Conservation (phyloP, 1,140 invertebrate species). For the Drosophila serrata region DNA sequence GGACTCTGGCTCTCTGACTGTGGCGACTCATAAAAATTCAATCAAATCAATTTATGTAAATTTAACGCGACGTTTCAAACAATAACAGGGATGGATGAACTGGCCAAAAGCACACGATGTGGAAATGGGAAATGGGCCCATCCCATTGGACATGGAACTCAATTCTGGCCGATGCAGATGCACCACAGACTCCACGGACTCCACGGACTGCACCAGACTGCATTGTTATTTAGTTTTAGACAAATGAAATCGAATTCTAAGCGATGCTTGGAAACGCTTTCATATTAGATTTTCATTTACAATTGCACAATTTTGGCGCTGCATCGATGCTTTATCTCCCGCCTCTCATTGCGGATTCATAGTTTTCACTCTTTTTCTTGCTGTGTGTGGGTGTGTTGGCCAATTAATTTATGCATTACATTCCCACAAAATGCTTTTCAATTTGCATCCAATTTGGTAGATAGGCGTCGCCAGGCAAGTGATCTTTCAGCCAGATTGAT, state of each 20-base stretch:
- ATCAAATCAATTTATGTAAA: constrained; percentile 85
- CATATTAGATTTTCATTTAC: constrained; percentile 71
- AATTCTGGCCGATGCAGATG: constrained; percentile 33
- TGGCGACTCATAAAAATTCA: constrained; percentile 79
- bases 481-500: constrained; percentile 42
- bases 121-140: not conserved
- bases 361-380: constrained; percentile 54
- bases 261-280: constrained; percentile 39
- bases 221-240: constrained; percentile 81
- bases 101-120: not conserved
- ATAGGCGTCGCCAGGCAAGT: constrained; percentile 20
- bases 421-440: constrained; percentile 54
- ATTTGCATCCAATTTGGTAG: constrained; percentile 67
- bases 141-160: constrained; percentile 10
- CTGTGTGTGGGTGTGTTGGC: constrained; percentile 16
- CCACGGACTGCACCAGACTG: constrained; percentile 15
- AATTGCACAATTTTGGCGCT: constrained; percentile 43
- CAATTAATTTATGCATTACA: constrained; percentile 83
- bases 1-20: not conserved
- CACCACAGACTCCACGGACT: not conserved
- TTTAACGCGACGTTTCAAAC: constrained; percentile 71
- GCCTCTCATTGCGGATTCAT: constrained; percentile 61
- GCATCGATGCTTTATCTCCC: constrained; percentile 41
- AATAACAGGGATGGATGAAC: constrained; percentile 24
- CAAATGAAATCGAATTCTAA: constrained; percentile 74